These are phyloP conservation scores for Vannuccia rotundouncinata DNA, from an alignment of 2,888 invertebrate genomes.

Conservation along the genomic window DNA sequence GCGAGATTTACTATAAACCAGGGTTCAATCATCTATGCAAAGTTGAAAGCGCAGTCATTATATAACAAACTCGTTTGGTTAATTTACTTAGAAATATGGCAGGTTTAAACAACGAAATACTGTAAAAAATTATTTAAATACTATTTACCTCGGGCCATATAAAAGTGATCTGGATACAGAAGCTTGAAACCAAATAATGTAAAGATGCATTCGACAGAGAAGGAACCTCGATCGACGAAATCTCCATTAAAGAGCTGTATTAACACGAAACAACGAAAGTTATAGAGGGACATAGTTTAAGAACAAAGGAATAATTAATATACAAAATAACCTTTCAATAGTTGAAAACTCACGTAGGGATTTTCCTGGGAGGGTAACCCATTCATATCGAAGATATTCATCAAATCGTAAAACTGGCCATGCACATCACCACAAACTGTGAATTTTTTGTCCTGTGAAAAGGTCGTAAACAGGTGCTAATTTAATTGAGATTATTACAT, in stretches of 20 bases:
- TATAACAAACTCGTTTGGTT: too few species aligned
- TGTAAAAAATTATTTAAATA: too few species aligned
- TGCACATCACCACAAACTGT: constrained; percentile 98
- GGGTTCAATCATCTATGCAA: too few species aligned
- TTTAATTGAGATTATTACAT: background rate
- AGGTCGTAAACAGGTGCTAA: background rate
- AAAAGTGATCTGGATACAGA: constrained; percentile 89
- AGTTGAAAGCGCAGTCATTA: too few species aligned
- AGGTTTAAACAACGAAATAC: too few species aligned
- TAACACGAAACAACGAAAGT: too few species aligned
- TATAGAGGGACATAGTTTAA: too few species aligned
- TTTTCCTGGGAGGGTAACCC: constrained; percentile 89
- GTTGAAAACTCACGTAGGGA: constrained; percentile 68
- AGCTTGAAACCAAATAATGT: constrained; percentile 91
- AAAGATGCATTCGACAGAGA: constrained; percentile 98
- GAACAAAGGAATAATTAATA: too few species aligned
- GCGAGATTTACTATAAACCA: too few species aligned
- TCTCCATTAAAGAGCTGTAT: constrained; percentile 86
- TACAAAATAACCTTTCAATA: too few species aligned
- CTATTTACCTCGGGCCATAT: constrained; percentile 96
- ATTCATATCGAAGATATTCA: constrained; percentile 93
- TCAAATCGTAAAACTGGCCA: constrained; percentile 93
- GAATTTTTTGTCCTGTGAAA: constrained; percentile 69
- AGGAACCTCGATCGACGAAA: constrained; percentile 97
- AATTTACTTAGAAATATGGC: too few species aligned